Percentiles rank a stretch among this genome's conserved stretches.
phyloP scores from a whole-genome alignment of 2,888 invertebrate species.

The Rhorus exstirpatorius region DNA sequence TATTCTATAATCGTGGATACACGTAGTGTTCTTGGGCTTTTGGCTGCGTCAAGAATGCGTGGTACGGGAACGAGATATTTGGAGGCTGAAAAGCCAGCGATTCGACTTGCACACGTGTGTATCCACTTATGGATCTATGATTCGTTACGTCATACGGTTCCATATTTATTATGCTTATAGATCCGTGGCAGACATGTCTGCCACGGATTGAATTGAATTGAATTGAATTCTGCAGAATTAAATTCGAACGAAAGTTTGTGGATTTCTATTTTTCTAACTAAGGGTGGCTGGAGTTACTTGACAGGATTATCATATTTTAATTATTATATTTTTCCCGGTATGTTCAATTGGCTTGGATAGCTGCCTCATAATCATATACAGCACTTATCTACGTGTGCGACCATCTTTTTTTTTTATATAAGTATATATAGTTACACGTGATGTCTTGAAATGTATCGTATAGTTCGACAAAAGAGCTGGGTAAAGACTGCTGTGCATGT shows the following conservation, averaged over 20 bases:
- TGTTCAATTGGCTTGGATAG: no score
- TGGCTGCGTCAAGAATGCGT: slow-evolving; percentile 24
- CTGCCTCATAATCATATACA: no score
- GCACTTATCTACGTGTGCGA: no score
- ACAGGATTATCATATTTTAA: no score
- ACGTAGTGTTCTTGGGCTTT: slow-evolving; percentile 1
- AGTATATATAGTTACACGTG: background rate
- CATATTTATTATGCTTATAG: slow-evolving; percentile 48
- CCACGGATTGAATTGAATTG: no score
- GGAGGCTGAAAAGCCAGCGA: slow-evolving; percentile 14
- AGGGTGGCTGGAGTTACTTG: background rate
- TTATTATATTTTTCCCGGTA: no score
- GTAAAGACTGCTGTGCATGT: slow-evolving; percentile 7
- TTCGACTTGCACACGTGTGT: slow-evolving; percentile 41
- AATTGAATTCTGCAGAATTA: no score
- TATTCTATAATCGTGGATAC: slow-evolving; percentile 14
- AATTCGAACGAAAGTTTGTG: background rate
- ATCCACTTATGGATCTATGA: background rate
- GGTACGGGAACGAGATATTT: background rate
- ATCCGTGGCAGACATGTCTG: no score
- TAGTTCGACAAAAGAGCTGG: background rate
- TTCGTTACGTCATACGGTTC: slow-evolving; percentile 30
- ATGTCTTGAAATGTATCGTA: slow-evolving; percentile 6
- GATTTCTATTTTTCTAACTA: background rate
- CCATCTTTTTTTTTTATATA: background rate